phyloP scores from a whole-genome alignment of 2,888 invertebrate genomes.

The Gonocerus acuteangulatus region DNA sequence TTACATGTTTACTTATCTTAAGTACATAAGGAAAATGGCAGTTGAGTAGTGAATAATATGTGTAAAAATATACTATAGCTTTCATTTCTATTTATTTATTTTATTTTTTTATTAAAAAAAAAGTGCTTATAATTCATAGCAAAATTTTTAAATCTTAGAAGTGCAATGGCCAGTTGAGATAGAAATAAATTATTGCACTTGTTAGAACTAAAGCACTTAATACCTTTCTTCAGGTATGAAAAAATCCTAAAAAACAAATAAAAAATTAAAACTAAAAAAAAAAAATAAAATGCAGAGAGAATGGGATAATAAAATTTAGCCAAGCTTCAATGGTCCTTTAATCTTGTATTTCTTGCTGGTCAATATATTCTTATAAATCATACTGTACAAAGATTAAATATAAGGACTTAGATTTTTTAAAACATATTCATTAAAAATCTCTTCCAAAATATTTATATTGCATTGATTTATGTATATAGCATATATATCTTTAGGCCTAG shows the following conservation, averaged over 20 bases:
- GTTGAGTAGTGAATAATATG: not conserved
- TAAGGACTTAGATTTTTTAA: constrained; percentile 34
- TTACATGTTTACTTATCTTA: constrained; percentile 17
- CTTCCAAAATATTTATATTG: constrained; percentile 29
- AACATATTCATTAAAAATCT: constrained; percentile 29
- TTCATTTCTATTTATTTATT: not conserved
- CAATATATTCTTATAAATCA: constrained; percentile 27
- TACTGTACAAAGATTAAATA: constrained; percentile 34
- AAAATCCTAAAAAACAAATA: too few species aligned
- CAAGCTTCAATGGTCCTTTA: constrained; percentile 30
- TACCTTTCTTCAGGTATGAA: not conserved
- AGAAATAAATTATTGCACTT: constrained; percentile 10
- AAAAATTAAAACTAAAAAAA: not conserved
- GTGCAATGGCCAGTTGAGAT: constrained; percentile 11
- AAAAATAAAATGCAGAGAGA: constrained; percentile 2
- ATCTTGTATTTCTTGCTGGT: constrained; percentile 27
- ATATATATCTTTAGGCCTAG: constrained; percentile 33
- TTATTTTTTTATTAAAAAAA: not conserved
- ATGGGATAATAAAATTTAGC: constrained; percentile 25
- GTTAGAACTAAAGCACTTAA: constrained; percentile 17
- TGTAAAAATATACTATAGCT: not conserved
- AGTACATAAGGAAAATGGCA: constrained; percentile 17
- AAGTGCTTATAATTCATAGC: not conserved
- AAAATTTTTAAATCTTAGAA: not conserved
- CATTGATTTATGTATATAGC: constrained; percentile 30